These are phyloP conservation scores for Sternarchorhynchus goeldii DNA, from an alignment of 2,797 vertebrate genomes.

Conservation along the genomic window DNA sequence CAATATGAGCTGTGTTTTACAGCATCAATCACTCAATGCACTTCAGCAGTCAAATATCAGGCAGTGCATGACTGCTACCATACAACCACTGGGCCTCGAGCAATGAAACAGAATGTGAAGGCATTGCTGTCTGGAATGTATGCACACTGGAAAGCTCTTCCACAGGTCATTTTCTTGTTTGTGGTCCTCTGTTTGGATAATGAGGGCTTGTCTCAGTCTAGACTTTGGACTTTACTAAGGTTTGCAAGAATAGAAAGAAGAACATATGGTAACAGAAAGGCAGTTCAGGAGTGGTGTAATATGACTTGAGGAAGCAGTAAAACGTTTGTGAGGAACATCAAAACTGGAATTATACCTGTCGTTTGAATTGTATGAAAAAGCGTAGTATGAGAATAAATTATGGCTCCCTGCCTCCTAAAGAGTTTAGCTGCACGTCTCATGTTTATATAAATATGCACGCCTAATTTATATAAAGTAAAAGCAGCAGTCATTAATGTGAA, in stretches of 20 bases:
- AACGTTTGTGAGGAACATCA: background rate
- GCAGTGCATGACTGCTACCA: too few relatives aligned
- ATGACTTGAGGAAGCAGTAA: background rate
- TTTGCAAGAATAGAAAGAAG: background rate
- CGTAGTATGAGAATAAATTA: background rate
- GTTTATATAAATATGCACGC: too few relatives aligned
- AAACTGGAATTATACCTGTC: background rate
- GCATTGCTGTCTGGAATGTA: too few relatives aligned
- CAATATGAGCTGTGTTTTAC: background rate
- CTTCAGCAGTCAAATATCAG: too few relatives aligned
- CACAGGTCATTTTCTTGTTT: background rate
- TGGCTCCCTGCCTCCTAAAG: background rate
- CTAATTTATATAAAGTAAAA: background rate
- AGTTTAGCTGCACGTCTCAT: background rate
- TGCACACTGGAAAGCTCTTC: background rate
- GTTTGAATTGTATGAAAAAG: conserved; percentile 8
- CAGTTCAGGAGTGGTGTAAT: background rate
- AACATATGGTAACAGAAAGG: background rate
- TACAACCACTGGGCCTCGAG: too few relatives aligned
- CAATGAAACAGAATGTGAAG: too few relatives aligned
- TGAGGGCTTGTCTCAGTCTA: background rate
- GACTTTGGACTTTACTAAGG: background rate
- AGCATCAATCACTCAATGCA: too few relatives aligned
- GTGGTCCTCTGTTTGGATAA: conserved; percentile 10
- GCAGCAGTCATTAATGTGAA: background rate